Evolutionary conservation across 2,113 vertebrate species (phyloP).

Genomic region (Thomomys bottae): DNA sequence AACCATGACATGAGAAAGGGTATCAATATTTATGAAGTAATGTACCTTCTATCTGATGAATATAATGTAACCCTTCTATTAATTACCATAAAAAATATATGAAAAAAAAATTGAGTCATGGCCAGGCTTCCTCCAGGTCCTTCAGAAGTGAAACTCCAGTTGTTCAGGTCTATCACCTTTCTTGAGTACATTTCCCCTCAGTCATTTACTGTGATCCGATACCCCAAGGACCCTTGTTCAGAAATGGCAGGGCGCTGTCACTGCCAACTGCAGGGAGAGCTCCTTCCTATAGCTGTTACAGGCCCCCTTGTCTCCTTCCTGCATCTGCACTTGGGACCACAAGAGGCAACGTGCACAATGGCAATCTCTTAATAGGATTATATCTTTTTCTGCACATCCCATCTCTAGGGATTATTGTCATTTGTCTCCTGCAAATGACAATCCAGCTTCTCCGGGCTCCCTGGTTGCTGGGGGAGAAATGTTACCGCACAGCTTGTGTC

Average conservation of each 20-base stretch:
- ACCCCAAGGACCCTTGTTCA: neutral
- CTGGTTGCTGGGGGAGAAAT: slow-evolving; percentile 50
- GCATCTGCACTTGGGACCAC: slow-evolving; percentile 71
- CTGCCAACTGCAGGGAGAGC: neutral
- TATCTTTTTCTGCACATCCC: slow-evolving; percentile 42
- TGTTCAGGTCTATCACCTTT: neutral
- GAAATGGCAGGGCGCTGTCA: slow-evolving; percentile 12
- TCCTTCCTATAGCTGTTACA: slow-evolving; percentile 27
- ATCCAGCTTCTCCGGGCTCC: slow-evolving; percentile 40
- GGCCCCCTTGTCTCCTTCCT: slow-evolving; percentile 75
- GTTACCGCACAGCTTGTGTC: slow-evolving; percentile 59
- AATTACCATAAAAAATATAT: no score
- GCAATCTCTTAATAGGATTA: slow-evolving; percentile 42
- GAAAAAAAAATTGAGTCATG: neutral
- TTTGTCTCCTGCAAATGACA: slow-evolving; percentile 72
- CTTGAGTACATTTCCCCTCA: slow-evolving; percentile 34
- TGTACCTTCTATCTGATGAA: no score
- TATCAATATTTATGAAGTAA: no score
- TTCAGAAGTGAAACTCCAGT: neutral
- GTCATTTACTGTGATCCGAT: slow-evolving; percentile 55
- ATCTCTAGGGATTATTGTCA: slow-evolving; percentile 54
- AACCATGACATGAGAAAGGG: no score
- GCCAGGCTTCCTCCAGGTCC: neutral
- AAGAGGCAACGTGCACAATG: slow-evolving; percentile 39
- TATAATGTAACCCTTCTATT: no score